Evolutionary conservation across 92 coral and sea anemone species (phyloP).

Genomic region (Bergia sp.): DNA sequence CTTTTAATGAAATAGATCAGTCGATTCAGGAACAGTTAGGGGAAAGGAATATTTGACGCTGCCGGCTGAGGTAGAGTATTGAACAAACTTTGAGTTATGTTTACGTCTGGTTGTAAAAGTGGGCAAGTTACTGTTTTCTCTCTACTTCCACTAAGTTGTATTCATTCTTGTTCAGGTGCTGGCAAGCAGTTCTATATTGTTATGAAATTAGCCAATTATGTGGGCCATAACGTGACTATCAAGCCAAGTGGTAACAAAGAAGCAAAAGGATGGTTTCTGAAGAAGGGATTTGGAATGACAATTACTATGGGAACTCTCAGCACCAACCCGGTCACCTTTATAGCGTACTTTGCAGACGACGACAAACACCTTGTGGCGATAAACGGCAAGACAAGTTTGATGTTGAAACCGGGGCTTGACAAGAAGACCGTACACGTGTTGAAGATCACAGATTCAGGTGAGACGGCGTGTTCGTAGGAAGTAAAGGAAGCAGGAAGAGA

Average conservation of each 20-base stretch:
- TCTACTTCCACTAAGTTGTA: background rate
- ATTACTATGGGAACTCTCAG: constrained; percentile 73
- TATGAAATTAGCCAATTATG: constrained; percentile 62
- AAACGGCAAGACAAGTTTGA: constrained; percentile 39
- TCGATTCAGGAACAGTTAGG: no score
- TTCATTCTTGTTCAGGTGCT: constrained; percentile 4
- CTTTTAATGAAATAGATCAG: no score
- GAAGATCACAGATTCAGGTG: constrained; percentile 30
- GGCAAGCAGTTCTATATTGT: constrained; percentile 65
- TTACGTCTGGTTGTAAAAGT: no score
- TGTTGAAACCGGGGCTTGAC: constrained; percentile 32
- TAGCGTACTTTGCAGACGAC: constrained; percentile 50
- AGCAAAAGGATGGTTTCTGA: constrained; percentile 62
- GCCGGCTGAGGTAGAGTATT: no score
- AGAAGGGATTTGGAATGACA: constrained; percentile 64
- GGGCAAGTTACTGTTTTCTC: background rate
- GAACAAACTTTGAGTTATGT: no score
- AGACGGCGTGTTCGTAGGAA: background rate
- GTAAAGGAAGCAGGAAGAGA: background rate
- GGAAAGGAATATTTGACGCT: no score
- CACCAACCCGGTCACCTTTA: constrained; percentile 61
- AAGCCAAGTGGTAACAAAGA: constrained; percentile 59
- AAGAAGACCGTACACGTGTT: constrained; percentile 34
- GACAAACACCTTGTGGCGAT: constrained; percentile 53
- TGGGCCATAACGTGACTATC: constrained; percentile 66